Base-by-base conservation (phyloP, 2,888 invertebrate species). In the Cheilosia variabilis region DNA sequence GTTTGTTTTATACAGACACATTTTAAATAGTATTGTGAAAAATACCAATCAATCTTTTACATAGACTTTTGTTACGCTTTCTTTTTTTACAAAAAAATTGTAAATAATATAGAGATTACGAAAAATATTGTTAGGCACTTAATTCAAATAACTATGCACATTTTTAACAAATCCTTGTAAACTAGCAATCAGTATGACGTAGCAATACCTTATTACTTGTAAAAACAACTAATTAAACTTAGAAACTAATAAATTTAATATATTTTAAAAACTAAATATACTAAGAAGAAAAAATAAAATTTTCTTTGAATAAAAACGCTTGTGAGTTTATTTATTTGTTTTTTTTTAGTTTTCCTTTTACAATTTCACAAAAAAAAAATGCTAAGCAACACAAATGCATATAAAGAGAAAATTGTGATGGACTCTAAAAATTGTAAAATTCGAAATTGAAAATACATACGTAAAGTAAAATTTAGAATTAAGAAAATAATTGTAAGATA, bases 231-330 rank as follows among this genome's bases (percentile, higher is more conserved):
- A 52, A 24, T 27, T 55, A 87, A 62, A 31, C 9, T 77, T 79
- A 79, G 66, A 82, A 69, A 75, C 2, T 76, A 65, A 69, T 82
- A 55, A 69, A 37, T 27, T 50, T 27, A 15, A 71, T 52, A 43
- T 76, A 65, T 78, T 80, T 76, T 55, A 57, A 72, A 50, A 83
- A 86, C 63, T 65, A 87, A 86, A 81, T 83, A 55, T 13, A 37
- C 13, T 13, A 4, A 37, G 37, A 82, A 62, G 76, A 73, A 34
- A 88, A 88, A 88, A 88, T 88, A 89, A 87, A 89, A 90, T 89
- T 90, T 91, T 92, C 92, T 92, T 92, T 92, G 92, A 92, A 90
- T 92, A 92, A 92, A 92, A 92, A 92, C 92, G 92, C 92, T 92
- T 92, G 92, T 91, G 90, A 91, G 89, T 90, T 90, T 89, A 87